phyloP scores from a whole-genome alignment of 2,888 invertebrate genomes.

The Lepidocyrtoides sp. region DNA sequence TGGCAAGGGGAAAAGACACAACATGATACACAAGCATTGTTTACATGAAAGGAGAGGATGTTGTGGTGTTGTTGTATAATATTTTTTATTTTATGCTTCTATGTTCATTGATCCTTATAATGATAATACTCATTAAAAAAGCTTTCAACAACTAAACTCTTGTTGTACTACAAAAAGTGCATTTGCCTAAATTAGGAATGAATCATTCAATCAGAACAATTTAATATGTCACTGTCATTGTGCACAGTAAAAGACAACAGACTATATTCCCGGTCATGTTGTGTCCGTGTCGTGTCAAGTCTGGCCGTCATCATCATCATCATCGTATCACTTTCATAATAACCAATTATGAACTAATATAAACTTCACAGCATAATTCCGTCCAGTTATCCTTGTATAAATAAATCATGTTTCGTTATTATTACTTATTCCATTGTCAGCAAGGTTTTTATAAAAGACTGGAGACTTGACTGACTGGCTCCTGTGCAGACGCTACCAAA shows the following conservation, averaged over 20 bases:
- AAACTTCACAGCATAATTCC: constrained; percentile 52
- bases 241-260: constrained; percentile 9
- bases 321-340: constrained; percentile 63
- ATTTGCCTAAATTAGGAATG: constrained; percentile 52
- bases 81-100: no score
- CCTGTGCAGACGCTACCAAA: not conserved
- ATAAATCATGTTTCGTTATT: constrained; percentile 69
- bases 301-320: not conserved
- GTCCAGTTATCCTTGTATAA: constrained; percentile 20
- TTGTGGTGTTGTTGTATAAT: no score
- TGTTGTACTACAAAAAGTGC: not conserved
- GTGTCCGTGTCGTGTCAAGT: constrained; percentile 7
- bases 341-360: constrained; percentile 36
- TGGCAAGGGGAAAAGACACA: no score
- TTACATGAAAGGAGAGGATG: no score
- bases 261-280: constrained; percentile 49
- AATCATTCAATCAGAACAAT: constrained; percentile 71
- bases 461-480: not conserved
- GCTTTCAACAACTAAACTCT: not conserved
- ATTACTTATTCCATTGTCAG: constrained; percentile 27
- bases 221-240: constrained; percentile 69
- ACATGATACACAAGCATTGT: no score
- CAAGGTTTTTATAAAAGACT: constrained; percentile 7
- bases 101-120: no score
- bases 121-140: no score